Percentiles rank a stretch among this genome's conserved stretches.
phyloP scores from a whole-genome alignment of 2,797 vertebrate genomes.

The Anas bernieri region DNA sequence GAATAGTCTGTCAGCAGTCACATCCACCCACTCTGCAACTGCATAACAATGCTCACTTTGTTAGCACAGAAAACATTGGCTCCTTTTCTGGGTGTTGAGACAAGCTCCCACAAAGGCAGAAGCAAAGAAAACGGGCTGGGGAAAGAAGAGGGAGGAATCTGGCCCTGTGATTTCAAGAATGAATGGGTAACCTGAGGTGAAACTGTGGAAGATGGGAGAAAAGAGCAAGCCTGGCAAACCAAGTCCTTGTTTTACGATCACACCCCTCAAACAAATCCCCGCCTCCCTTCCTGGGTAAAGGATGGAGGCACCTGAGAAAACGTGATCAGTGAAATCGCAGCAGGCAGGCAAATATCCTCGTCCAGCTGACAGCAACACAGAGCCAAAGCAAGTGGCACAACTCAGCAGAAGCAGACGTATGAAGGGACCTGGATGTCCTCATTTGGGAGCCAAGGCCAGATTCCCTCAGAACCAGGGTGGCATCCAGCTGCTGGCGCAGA shows the following conservation, averaged over 20 bases:
- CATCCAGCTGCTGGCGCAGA: background rate
- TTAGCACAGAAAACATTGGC: background rate
- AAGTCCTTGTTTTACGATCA: background rate
- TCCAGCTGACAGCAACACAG: background rate
- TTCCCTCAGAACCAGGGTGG: background rate
- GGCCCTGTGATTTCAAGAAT: background rate
- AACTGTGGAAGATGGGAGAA: background rate
- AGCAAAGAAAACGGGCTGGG: background rate
- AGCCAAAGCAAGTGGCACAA: background rate
- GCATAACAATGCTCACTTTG: slow-evolving; percentile 61
- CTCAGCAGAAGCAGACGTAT: background rate
- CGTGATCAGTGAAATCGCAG: fast-evolving
- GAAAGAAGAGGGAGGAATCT: background rate
- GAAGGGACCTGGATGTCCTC: background rate
- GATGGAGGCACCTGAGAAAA: background rate
- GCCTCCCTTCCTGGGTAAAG: background rate
- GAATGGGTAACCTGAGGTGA: background rate
- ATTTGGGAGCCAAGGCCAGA: background rate
- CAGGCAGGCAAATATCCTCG: background rate
- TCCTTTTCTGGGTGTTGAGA: background rate
- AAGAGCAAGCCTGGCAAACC: background rate
- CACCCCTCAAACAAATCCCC: background rate
- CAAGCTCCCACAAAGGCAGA: background rate
- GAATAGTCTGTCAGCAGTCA: slow-evolving; percentile 47
- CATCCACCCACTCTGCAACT: slow-evolving; percentile 38